Conservation (phyloP, 2,113 vertebrate genomes). For the Myiagra hebetior region DNA sequence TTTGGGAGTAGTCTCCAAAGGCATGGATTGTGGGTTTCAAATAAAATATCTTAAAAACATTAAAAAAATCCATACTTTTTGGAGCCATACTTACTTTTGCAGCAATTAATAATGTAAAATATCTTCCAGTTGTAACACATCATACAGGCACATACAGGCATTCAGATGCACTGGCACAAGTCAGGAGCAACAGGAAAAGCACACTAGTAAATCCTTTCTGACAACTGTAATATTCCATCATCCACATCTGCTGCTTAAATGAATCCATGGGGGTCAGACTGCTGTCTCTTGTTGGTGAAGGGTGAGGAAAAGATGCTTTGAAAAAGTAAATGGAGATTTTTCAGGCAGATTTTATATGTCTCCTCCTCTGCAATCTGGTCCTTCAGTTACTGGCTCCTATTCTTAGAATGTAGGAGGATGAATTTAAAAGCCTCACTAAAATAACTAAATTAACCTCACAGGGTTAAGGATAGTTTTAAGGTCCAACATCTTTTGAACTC, state of each 20-base stretch:
- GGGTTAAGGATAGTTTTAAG: neutral
- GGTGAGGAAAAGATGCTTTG: neutral
- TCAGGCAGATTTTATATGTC: neutral
- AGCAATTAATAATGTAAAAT: neutral
- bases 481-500: neutral
- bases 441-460: neutral
- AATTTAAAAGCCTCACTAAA: neutral
- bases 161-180: neutral
- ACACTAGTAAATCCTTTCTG: neutral
- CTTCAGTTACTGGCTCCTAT: neutral
- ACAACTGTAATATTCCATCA: neutral
- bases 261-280: neutral
- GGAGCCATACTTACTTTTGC: neutral
- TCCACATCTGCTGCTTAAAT: neutral
- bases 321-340: neutral
- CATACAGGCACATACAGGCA: accelerated
- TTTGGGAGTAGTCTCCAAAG: neutral
- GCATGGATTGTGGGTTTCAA: neutral
- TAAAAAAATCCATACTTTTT: accelerated
- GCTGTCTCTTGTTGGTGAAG: neutral
- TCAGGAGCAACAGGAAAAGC: neutral
- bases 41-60: neutral
- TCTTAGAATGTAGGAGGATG: neutral
- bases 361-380: neutral
- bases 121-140: neutral